Evolutionary conservation across 1,140 invertebrate genomes (phyloP), one percentile per base, ranked within the genome.

Genomic region (Bombus superbus): DNA sequence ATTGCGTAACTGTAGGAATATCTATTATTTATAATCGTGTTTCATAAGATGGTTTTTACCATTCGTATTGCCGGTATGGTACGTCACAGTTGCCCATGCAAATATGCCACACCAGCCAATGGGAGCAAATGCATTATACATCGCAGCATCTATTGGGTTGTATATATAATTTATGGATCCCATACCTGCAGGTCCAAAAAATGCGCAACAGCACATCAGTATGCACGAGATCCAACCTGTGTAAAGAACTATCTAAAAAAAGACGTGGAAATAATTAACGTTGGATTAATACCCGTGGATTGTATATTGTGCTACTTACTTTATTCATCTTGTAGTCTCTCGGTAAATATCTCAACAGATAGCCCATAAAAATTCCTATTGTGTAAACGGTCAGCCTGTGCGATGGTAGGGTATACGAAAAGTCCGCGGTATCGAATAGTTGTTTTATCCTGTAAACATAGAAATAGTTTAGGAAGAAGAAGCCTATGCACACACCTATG

Each of bases 311-410:
- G 62, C 11, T 47, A 87, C 90, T 91, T 90, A 95, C 94, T 81
- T 92, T 90, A 81, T 94, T 95, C 10, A 96, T 83, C 91, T 95
- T 95, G 42, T 92, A 93, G 81, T 94, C 92, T 80, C 92, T 94
- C 3, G 95, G 94, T 83, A 92, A 95, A 85, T 95, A 95, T 85
- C 96, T 95, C 57, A 97, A 92, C 35, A 96, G 91, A 88, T 96
- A 97, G 1, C 97, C 97, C 86, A 97, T 92, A 9, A 95, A 94
- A 64, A 97, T 96, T 25, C 97, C 97, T 71, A 97, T 96, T 32
- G 97, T 95, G 91, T 97, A 97, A 75, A 97, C 96, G 0, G 97
- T 97, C 0, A 97, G 94, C 87, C 97, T 94, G 90, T 97, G 97
- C 4, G 96, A 96, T 18, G 97, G 97, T 66, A 97, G 91, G 78